These are phyloP conservation scores for Drosophila pseudotakahashii DNA, from an alignment of 2,888 invertebrate genomes.

Conservation along the genomic window DNA sequence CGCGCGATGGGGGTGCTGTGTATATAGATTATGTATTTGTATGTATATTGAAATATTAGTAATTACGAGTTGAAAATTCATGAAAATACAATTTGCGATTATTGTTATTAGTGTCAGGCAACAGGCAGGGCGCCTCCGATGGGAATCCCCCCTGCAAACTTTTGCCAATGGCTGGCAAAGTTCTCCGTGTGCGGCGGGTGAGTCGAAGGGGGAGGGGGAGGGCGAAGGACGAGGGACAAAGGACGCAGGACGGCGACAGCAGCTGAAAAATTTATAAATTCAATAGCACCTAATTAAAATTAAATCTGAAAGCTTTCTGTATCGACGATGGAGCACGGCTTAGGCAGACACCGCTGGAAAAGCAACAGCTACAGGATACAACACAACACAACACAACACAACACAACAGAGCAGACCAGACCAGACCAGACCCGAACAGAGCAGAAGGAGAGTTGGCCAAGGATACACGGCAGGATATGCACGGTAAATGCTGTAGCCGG, in stretches of 20 bases:
- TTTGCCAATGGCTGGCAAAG: constrained; percentile 65
- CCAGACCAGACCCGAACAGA: constrained; percentile 2
- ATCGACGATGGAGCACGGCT: constrained; percentile 63
- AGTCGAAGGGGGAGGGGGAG: neutral
- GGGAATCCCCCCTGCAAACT: constrained; percentile 48
- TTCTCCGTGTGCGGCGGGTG: constrained; percentile 58
- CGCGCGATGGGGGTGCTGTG: constrained; percentile 12
- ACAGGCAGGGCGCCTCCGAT: constrained; percentile 44
- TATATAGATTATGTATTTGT: constrained; percentile 55
- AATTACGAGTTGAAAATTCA: constrained; percentile 82
- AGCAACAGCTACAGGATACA: constrained; percentile 38
- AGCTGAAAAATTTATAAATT: constrained; percentile 78
- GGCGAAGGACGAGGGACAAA: neutral
- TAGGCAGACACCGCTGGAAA: constrained; percentile 38
- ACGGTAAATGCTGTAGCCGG: constrained; percentile 75
- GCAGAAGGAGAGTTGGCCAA: constrained; percentile 42
- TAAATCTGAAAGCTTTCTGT: constrained; percentile 77
- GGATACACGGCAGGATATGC: constrained; percentile 67
- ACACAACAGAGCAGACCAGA: neutral
- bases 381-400: constrained; percentile 17
- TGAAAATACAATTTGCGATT: constrained; percentile 82
- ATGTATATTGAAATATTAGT: constrained; percentile 75
- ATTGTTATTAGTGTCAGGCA: constrained; percentile 79
- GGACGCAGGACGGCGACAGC: constrained; percentile 57
- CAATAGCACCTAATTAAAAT: constrained; percentile 80